These are phyloP conservation scores for Megalurothrips usitatus DNA, from an alignment of 2,888 invertebrate genomes.

Conservation along the genomic window DNA sequence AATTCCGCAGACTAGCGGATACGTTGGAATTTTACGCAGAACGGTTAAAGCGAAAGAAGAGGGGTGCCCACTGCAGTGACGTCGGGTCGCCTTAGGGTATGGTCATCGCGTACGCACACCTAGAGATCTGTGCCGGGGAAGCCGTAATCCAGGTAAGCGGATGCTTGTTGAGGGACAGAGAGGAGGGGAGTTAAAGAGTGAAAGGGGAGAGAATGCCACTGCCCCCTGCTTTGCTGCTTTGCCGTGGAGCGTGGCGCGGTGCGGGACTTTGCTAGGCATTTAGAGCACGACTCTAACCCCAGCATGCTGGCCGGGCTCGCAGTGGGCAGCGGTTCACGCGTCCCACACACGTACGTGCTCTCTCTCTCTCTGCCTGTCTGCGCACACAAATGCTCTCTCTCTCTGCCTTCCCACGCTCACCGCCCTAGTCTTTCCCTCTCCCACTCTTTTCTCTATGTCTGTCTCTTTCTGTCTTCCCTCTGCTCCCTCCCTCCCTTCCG, in stretches of 20 bases:
- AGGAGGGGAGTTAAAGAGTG: background rate
- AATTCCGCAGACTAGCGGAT: too few species aligned
- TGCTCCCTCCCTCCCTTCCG: background rate
- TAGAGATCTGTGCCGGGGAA: background rate
- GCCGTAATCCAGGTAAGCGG: background rate
- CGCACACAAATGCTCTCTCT: too few species aligned
- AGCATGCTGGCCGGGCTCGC: too few species aligned
- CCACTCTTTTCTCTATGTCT: background rate
- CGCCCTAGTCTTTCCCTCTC: too few species aligned
- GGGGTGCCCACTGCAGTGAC: too few species aligned
- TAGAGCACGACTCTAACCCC: background rate
- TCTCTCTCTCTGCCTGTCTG: background rate
- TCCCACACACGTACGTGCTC: too few species aligned
- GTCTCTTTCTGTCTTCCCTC: background rate
- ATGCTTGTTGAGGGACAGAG: background rate
- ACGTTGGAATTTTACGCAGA: too few species aligned
- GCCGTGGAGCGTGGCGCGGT: background rate
- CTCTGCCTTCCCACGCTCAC: background rate
- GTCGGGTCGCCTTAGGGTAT: too few species aligned
- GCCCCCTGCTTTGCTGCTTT: too few species aligned
- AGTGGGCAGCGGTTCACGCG: too few species aligned
- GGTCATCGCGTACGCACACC: too few species aligned
- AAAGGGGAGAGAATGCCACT: background rate
- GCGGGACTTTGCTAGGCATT: background rate
- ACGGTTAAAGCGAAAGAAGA: too few species aligned